Base-by-base conservation (phyloP, 2,113 vertebrate species). In the Osmerus mordax region DNA sequence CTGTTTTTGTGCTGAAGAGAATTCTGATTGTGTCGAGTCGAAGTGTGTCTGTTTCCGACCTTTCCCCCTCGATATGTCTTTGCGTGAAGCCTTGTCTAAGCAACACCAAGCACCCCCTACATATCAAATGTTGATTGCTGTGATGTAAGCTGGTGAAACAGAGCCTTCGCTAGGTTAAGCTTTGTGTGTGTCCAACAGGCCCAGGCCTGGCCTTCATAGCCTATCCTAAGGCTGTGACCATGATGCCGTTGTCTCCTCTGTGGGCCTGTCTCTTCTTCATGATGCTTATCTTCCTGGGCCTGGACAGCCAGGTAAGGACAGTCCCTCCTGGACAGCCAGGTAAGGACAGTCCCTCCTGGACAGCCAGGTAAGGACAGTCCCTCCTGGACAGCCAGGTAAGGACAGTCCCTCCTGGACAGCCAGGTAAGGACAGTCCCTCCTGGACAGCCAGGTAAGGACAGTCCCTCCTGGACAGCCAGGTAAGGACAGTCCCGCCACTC, bases 231-330 rank as follows among this genome's bases (percentile, higher is more conserved):
- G 97, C 97, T 23, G 97, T 99, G 47, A 98, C 96, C 51, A 99
- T 99, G 97, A 99, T 99, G 96, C 97, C 97, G 61, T 91, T 97
- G 67, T 94, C 97, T 78, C 97, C 97, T 0, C 84, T 99, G 55
- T 99, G 97, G 97, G 97, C 97, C 41, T 88, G 94, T 72, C 90
- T 99, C 70, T 99, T 99, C 91, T 99, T 99, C 88, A 94, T 97
- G 95, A 99, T 99, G 97, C 96, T 99, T 67, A 98, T 99, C 88
- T 99, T 99, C 86, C 93, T 99, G 58, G 97, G 97, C 15, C 87
- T 99, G 86, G 97, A 28, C 15, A 4, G 6, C 14, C 97, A 99
- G 95, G 97, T 99, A 88, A 88, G 68, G 16, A 18, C 18, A 36
- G 51, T 19, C 23, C 32, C 5, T 21, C 15, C 87, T 99, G 86